Percentiles rank a stretch among this genome's conserved stretches.
phyloP scores from a whole-genome alignment of 2,113 vertebrate genomes.

The Pelvicachromis taeniatus region DNA sequence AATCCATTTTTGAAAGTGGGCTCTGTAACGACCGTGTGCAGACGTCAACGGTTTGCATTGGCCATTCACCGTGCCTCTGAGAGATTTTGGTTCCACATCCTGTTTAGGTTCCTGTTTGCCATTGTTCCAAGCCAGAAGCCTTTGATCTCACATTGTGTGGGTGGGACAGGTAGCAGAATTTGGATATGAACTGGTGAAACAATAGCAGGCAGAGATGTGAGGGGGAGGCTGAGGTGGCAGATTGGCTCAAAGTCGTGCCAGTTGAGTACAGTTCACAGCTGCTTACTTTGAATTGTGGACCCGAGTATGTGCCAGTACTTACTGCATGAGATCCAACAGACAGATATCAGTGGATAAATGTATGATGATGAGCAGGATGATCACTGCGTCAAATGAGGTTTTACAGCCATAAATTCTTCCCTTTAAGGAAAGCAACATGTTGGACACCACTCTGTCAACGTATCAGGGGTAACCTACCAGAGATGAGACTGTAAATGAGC shows the following conservation, averaged over 20 bases:
- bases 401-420: not conserved
- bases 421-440: not conserved
- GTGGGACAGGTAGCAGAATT: constrained; percentile 34
- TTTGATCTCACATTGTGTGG: constrained; percentile 43
- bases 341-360: not conserved
- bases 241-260: constrained; percentile 18
- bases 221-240: not conserved
- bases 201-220: constrained; percentile 32
- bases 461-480: not conserved
- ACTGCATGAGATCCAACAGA: not conserved
- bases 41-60: constrained; percentile 15
- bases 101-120: constrained; percentile 41
- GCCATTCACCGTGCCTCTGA: constrained; percentile 21
- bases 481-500: not conserved
- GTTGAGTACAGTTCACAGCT: not conserved
- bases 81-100: constrained; percentile 47
- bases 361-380: not conserved
- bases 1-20: not conserved
- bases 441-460: not conserved
- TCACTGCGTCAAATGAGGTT: not conserved
- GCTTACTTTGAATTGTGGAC: not conserved
- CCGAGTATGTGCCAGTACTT: not conserved
- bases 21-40: not conserved
- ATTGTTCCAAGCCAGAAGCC: constrained; percentile 22
- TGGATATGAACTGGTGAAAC: constrained; percentile 32